Percentiles rank a stretch among this genome's conserved stretches.
Conservation (phyloP, 2,797 vertebrate genomes). For the Agapornis canus region DNA sequence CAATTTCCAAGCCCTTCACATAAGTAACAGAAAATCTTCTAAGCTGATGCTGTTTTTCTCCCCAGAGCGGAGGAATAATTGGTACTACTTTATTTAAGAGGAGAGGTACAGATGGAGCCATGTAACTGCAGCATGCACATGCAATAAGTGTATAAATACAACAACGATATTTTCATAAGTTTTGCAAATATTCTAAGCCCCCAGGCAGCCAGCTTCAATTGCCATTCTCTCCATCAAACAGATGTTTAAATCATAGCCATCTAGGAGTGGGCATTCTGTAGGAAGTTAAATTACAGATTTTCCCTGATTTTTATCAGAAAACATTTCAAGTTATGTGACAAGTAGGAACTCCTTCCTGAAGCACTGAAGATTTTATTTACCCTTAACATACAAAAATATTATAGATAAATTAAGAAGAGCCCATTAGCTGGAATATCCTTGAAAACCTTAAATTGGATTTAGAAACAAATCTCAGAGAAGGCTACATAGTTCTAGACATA, state of each 20-base stretch:
- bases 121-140: background rate
- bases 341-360: background rate
- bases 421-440: background rate
- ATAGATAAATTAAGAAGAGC: background rate
- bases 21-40: background rate
- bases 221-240: background rate
- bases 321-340: background rate
- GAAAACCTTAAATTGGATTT: background rate
- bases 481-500: background rate
- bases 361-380: background rate
- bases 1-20: background rate
- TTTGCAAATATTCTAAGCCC: conserved; percentile 12
- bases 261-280: background rate
- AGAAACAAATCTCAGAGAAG: background rate
- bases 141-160: background rate
- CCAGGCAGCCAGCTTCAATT: background rate
- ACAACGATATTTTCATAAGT: background rate
- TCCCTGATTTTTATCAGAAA: background rate
- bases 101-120: background rate
- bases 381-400: background rate
- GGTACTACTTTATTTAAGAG: background rate
- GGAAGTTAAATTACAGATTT: background rate
- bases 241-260: background rate
- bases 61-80: background rate
- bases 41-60: background rate